Percentiles rank a stretch among this genome's conserved stretches.
Evolutionary conservation across 2,888 invertebrate genomes (phyloP).

Genomic region (Euphydryas editha): DNA sequence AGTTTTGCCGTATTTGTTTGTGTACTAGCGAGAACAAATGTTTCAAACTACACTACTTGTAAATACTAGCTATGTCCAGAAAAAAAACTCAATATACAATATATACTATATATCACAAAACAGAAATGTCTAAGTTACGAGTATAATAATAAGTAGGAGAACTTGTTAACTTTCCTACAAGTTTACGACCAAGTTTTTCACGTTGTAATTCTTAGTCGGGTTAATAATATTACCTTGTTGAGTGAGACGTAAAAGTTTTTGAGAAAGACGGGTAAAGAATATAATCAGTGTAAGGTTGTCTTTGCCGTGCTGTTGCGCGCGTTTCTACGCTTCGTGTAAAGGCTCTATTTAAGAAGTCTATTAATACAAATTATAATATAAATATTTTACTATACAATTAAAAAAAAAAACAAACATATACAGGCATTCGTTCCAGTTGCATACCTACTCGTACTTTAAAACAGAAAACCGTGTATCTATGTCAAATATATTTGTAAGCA

Average conservation of each 20-base stretch:
- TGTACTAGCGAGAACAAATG: neutral
- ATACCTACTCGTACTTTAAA: too few relatives aligned
- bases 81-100: too few relatives aligned
- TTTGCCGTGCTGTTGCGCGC: too few relatives aligned
- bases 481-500: too few relatives aligned
- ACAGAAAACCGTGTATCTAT: too few relatives aligned
- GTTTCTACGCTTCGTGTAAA: too few relatives aligned
- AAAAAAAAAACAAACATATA: too few relatives aligned
- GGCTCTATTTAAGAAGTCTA: too few relatives aligned
- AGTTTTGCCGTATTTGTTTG: neutral
- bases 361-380: too few relatives aligned
- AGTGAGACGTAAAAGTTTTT: conserved; percentile 21
- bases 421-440: too few relatives aligned
- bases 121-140: conserved; percentile 22
- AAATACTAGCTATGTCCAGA: neutral
- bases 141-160: conserved; percentile 21
- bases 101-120: conserved; percentile 14
- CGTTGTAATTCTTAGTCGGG: conserved; percentile 19
- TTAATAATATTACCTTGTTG: conserved; percentile 25
- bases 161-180: conserved; percentile 25
- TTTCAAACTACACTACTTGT: neutral
- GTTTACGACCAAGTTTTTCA: conserved; percentile 28
- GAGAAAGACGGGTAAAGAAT: neutral
- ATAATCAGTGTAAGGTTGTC: neutral
- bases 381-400: too few relatives aligned